phyloP scores from a whole-genome alignment of 2,888 invertebrate genomes.

The Coleophora flavipennella region DNA sequence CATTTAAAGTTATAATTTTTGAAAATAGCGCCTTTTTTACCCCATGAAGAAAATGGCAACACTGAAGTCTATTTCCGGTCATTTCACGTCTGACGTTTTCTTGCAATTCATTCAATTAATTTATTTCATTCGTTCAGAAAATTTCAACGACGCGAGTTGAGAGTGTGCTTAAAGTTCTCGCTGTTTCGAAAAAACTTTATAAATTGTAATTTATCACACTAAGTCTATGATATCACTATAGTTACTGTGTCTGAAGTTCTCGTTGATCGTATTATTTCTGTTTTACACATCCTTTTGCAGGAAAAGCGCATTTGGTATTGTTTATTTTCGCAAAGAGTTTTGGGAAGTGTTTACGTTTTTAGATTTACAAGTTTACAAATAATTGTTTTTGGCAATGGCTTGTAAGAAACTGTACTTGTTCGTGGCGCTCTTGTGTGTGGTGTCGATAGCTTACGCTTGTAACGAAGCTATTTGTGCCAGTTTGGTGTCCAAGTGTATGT shows the following conservation, averaged over 20 bases:
- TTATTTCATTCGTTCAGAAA: not conserved
- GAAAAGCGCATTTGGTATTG: conserved; percentile 4
- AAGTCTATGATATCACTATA: no score
- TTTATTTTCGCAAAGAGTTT: conserved; percentile 2
- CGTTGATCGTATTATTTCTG: no score
- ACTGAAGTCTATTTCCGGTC: not conserved
- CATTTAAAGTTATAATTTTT: no score
- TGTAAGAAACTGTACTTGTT: conserved; percentile 38
- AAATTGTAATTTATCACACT: no score
- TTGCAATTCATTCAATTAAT: conserved; percentile 1
- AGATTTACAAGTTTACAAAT: conserved; percentile 21
- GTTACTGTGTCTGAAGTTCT: no score
- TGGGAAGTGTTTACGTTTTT: conserved; percentile 34
- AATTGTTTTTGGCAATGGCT: conserved; percentile 40
- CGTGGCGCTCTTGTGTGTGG: conserved; percentile 41
- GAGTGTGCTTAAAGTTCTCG: not conserved
- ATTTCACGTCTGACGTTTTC: not conserved
- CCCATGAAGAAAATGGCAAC: not conserved
- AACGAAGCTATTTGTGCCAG: conserved; percentile 97
- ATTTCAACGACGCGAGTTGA: not conserved
- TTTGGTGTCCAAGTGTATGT: conserved; percentile 96
- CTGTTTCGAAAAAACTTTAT: no score
- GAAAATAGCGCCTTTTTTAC: no score
- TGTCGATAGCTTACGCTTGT: conserved; percentile 73
- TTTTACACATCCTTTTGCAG: no score